These are phyloP conservation scores for Sebastes steindachneri DNA, from an alignment of 2,797 vertebrate species.

Conservation along the genomic window DNA sequence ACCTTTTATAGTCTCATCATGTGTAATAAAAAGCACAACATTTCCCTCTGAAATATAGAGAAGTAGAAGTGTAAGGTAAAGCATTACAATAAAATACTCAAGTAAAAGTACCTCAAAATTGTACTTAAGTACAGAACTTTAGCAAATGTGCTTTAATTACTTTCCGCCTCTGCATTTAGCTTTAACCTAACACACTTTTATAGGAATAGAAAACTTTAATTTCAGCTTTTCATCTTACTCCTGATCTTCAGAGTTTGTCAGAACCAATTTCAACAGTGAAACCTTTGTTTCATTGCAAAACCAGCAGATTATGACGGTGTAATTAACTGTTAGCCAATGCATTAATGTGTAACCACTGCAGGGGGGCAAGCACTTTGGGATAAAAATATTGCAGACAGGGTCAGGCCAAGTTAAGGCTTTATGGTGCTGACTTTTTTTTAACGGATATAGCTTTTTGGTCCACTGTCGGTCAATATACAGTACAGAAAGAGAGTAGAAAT, in stretches of 20 bases:
- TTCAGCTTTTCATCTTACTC: not conserved
- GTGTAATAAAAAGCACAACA: not conserved
- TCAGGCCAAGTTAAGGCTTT: not conserved
- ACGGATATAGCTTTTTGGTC: not conserved
- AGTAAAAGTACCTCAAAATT: not conserved
- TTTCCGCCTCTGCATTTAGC: not conserved
- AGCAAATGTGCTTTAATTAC: not conserved
- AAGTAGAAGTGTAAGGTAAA: not conserved
- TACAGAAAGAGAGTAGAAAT: not conserved
- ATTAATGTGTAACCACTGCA: slow-evolving; percentile 22
- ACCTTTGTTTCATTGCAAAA: slow-evolving; percentile 71
- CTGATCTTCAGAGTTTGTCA: not conserved
- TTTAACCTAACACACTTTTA: not conserved
- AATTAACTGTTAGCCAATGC: slow-evolving; percentile 54
- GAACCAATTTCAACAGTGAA: slow-evolving; percentile 44
- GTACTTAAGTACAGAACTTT: not conserved
- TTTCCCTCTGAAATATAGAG: not conserved
- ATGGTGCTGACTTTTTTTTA: not conserved
- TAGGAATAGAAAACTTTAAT: not conserved
- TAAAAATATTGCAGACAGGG: not conserved
- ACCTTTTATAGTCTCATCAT: not conserved
- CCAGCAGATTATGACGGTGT: slow-evolving; percentile 59
- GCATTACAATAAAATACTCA: not conserved
- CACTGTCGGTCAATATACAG: not conserved
- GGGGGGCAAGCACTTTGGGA: not conserved